A percentile compares a stretch with the other conserved stretches of the same genome.
These are phyloP conservation scores for Coelopa frigida DNA, from an alignment of 1,140 invertebrate genomes.

Conservation along the genomic window DNA sequence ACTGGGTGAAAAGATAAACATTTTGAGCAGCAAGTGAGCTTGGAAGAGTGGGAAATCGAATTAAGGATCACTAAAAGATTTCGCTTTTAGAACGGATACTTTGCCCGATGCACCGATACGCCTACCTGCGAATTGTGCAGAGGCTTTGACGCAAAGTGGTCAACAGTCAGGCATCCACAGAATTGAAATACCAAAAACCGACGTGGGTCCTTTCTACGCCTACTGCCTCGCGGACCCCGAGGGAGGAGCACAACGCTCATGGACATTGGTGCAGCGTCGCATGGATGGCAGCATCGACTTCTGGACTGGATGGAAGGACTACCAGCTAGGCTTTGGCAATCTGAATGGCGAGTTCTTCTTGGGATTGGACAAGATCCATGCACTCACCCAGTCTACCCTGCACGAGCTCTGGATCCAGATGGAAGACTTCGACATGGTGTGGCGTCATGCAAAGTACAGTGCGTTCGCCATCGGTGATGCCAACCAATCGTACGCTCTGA, in stretches of 20 bases:
- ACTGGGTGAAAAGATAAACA: no score
- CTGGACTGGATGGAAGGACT: conserved; percentile 51
- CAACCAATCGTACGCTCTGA: conserved; percentile 55
- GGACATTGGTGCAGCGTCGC: conserved; percentile 55
- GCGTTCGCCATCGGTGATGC: conserved; percentile 57
- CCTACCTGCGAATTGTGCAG: no score
- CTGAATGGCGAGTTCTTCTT: conserved; percentile 54
- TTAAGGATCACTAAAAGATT: no score
- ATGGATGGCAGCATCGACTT: conserved; percentile 55
- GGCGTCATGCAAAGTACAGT: conserved; percentile 52
- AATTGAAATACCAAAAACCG: no score
- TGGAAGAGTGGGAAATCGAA: no score
- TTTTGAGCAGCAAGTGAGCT: no score
- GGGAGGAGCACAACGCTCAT: conserved; percentile 46
- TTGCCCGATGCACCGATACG: no score
- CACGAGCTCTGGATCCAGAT: conserved; percentile 55
- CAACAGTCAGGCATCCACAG: no score
- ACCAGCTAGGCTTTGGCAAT: conserved; percentile 55
- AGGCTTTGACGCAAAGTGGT: no score
- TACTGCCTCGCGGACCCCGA: conserved; percentile 48
- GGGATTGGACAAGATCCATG: conserved; percentile 50
- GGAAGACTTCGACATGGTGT: conserved; percentile 49
- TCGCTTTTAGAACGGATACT: no score
- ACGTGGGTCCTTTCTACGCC: conserved; percentile 53
- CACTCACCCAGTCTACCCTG: conserved; percentile 49